Base-by-base conservation (phyloP, 1,140 invertebrate genomes). In the Lepidurus packardi region DNA sequence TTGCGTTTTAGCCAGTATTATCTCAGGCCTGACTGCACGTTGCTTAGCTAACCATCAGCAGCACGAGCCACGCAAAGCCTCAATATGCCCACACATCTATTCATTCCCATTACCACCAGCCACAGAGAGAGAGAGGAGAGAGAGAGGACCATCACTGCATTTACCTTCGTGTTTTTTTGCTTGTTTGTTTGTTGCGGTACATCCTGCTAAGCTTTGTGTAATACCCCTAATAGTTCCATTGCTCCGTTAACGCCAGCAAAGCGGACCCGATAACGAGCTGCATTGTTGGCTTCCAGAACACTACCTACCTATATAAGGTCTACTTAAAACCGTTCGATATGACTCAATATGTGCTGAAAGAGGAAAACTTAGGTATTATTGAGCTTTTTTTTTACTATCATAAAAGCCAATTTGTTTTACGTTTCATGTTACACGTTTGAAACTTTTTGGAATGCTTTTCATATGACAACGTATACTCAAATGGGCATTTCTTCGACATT, bases 241-340 rank as follows among this genome's bases (percentile, higher is more conserved):
- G 53, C 53, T 65, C 53, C 53, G 53, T 65, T 65, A 65, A 65
- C 53, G 53, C 53, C 53, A 65, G 53, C 53, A 65, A 65, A 65
- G 53, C 53, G 53, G 9, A 65, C 53, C 53, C 21, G 21, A n/a
- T 65, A 11, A 65, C 53, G 16, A 65, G 9, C 16, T n/a, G 16
- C 21, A 65, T 65, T 65, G 53, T 65, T 65, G 21, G 16, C 16
- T 65, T 7, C 53, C 53, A n/a, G 10, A n/a, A n/a, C 16, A 65
- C 21, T 21, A 16, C 9, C 16, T 13, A 16, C 9, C 21, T 65
- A 65, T 65, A 16, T n/a, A 65, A 65, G 5, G 16, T 21, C 53
- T 16, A 7, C 13, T 7, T 65, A 47, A 47, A 10, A 16, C 21
- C 53, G 21, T 65, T 65, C 53, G 34, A 34, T 34, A 34, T 34